phyloP scores from a whole-genome alignment of 2,797 vertebrate genomes.

The Dallia pectoralis region DNA sequence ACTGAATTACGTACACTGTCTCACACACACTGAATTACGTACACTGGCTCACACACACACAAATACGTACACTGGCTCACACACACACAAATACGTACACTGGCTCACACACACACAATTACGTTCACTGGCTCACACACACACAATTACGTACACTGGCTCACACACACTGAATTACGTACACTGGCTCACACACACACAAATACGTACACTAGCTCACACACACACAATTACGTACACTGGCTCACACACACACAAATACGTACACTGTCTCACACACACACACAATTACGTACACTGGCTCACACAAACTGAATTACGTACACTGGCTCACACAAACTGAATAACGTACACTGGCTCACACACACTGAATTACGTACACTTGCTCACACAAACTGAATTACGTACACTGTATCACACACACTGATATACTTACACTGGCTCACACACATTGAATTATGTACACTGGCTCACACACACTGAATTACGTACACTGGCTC shows the following conservation, averaged over 20 bases:
- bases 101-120: background rate
- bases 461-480: background rate
- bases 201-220: too few relatives aligned
- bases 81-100: too few relatives aligned
- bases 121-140: background rate
- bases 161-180: background rate
- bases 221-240: background rate
- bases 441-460: background rate
- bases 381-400: background rate
- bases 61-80: background rate
- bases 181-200: background rate
- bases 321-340: background rate
- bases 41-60: background rate
- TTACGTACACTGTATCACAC: too few relatives aligned
- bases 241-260: background rate
- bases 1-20: background rate
- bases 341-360: too few relatives aligned
- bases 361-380: background rate
- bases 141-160: too few relatives aligned
- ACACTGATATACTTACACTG: background rate
- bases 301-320: background rate
- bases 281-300: background rate
- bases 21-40: constrained; percentile 1
- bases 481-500: background rate
- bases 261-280: background rate